Conservation (phyloP, 2,888 invertebrate genomes). For the Nowickia ferox region DNA sequence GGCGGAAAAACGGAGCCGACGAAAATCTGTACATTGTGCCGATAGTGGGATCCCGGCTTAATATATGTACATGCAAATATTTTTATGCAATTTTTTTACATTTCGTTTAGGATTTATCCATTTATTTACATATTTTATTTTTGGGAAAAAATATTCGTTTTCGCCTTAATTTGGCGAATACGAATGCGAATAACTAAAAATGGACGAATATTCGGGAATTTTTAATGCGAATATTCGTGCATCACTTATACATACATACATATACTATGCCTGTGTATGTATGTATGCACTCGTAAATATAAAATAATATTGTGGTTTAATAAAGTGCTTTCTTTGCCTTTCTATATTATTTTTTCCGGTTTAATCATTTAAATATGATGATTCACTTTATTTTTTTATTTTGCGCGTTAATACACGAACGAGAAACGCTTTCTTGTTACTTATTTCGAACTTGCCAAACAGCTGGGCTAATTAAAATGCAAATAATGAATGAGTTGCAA, state of each 20-base stretch:
- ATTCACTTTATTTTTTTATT: conserved; percentile 48
- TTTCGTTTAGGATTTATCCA: too few relatives aligned
- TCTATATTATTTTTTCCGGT: conserved; percentile 65
- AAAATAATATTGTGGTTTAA: conserved; percentile 39
- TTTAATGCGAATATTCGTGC: too few relatives aligned
- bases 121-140: too few relatives aligned
- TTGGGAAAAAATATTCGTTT: too few relatives aligned
- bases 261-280: neutral
- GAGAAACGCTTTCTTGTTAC: neutral
- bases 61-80: too few relatives aligned
- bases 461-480: conserved; percentile 69
- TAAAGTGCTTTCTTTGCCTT: conserved; percentile 31
- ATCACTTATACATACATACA: conserved; percentile 6
- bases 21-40: too few relatives aligned
- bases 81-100: too few relatives aligned
- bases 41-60: too few relatives aligned
- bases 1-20: too few relatives aligned
- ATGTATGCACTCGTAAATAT: neutral
- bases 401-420: conserved; percentile 21
- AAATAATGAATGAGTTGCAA: conserved; percentile 67
- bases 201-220: too few relatives aligned
- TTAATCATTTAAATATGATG: conserved; percentile 45
- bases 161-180: too few relatives aligned
- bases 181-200: too few relatives aligned
- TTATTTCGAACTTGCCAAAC: conserved; percentile 61